Percentiles rank a stretch among this genome's conserved stretches.
Conservation (phyloP, 2,113 vertebrate genomes). For the Anguilla japonica region DNA sequence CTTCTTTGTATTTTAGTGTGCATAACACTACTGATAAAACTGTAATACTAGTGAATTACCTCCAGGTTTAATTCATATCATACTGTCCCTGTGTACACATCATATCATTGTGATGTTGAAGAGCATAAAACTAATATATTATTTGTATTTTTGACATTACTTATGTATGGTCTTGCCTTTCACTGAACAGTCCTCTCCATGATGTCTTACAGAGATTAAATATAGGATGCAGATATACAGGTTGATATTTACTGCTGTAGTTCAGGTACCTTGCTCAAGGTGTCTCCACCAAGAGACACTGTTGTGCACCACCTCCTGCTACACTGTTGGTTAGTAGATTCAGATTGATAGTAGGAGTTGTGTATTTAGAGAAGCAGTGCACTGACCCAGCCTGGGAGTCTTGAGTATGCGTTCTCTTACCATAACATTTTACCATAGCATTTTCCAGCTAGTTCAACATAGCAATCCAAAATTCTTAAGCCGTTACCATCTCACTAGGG, state of each 20-base stretch:
- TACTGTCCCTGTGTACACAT: background rate
- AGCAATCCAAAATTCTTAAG: background rate
- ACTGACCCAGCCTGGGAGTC: too few species aligned
- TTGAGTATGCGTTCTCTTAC: too few species aligned
- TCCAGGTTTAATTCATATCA: background rate
- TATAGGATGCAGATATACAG: background rate
- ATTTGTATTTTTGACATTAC: background rate
- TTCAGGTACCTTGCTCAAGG: background rate
- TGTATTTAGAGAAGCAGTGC: too few species aligned
- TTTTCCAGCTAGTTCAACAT: too few species aligned
- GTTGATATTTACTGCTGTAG: background rate
- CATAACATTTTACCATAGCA: too few species aligned
- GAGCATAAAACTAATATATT: background rate
- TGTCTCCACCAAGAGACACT: too few species aligned
- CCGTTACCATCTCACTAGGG: background rate
- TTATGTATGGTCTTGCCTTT: background rate
- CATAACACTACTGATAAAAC: background rate
- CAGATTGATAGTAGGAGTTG: too few species aligned
- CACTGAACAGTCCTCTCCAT: background rate
- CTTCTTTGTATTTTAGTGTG: background rate
- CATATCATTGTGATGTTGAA: too few species aligned
- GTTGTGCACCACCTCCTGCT: too few species aligned
- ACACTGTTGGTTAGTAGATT: too few species aligned
- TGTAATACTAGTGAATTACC: background rate
- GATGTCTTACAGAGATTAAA: background rate